Evolutionary conservation across 2,888 invertebrate species (phyloP), one percentile per base, ranked within the genome.

Genomic region (Thalpophila matura): DNA sequence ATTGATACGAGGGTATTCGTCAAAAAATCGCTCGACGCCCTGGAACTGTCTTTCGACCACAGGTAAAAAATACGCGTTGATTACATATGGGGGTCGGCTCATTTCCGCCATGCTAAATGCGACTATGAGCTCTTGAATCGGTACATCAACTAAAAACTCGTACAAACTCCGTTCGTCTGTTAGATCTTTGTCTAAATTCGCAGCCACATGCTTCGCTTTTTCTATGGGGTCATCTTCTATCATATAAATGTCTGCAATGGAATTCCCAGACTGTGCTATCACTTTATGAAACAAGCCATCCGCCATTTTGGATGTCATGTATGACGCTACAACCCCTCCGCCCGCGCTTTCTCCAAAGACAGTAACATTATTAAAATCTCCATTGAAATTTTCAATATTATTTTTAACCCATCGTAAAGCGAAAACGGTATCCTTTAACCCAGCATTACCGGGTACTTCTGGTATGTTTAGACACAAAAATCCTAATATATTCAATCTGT

Each of bases 321-420:
- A 90, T 0, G 90, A 86, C 0, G 86, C 56, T 0, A 86, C 85
- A 0, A 88, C 70, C 0, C 81, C 93, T 0, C 80, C 85, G 0
- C 95, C 95, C 0, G 93, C 93, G 56, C 95, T 95, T 81, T 94
- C 94, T 0, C 94, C 95, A 50, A 85, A 84, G 5, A 88, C 88
- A 0, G 90, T 91, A 0, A 95, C 77, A 82, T 94, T 94, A 43
- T 74, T 60, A 0, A 57, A 20, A 72, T 94, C 87, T 0, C 95
- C 95, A 60, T 91, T 91, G 46, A 94, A 95, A 9, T 68, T 50
- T 0, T 24, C 50, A 12, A 94, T 91, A 74, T 95, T 95, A 31
- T 70, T 77, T 35, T 85, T 86, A 0, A 95, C 89, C 95, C 95
- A 95, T 80, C 80, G 86, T 3, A 95, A 64, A 0, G 95, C 94